A percentile compares a stretch with the other conserved stretches of the same genome.
phyloP scores from a whole-genome alignment of 35 echinoderm and acorn worm species.

The Amphiura filiformis region DNA sequence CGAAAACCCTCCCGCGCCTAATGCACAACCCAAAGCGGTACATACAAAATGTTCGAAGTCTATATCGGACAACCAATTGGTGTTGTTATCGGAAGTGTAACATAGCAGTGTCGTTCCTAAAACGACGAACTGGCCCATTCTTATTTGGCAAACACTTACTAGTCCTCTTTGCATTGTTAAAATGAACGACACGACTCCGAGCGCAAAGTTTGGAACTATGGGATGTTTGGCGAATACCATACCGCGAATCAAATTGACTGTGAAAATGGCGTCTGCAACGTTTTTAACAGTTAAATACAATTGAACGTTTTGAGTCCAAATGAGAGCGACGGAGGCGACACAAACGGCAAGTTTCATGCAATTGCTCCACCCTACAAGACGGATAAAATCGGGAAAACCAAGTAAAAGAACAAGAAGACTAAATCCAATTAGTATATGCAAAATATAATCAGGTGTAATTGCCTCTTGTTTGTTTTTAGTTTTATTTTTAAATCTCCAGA shows the following conservation, averaged over 20 bases:
- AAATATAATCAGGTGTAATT: too few species aligned
- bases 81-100: too few species aligned
- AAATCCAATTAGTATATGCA: too few species aligned
- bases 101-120: neutral
- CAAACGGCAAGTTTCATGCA: neutral
- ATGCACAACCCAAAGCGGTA: too few species aligned
- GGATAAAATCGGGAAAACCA: too few species aligned
- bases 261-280: neutral
- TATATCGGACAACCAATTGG: too few species aligned
- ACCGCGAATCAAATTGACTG: neutral
- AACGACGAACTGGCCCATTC: neutral
- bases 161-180: neutral
- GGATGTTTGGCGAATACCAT: neutral
- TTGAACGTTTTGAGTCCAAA: neutral
- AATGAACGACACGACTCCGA: neutral
- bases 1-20: too few species aligned
- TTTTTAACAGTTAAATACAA: neutral
- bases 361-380: neutral
- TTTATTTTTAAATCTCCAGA: too few species aligned
- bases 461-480: too few species aligned
- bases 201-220: neutral
- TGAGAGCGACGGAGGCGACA: neutral
- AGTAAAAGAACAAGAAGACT: too few species aligned
- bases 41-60: too few species aligned
- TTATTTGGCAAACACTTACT: neutral